A percentile compares a stretch with the other conserved stretches of the same genome.
Evolutionary conservation across 2,888 invertebrate genomes (phyloP).

Genomic region (Hylaea fasciaria): DNA sequence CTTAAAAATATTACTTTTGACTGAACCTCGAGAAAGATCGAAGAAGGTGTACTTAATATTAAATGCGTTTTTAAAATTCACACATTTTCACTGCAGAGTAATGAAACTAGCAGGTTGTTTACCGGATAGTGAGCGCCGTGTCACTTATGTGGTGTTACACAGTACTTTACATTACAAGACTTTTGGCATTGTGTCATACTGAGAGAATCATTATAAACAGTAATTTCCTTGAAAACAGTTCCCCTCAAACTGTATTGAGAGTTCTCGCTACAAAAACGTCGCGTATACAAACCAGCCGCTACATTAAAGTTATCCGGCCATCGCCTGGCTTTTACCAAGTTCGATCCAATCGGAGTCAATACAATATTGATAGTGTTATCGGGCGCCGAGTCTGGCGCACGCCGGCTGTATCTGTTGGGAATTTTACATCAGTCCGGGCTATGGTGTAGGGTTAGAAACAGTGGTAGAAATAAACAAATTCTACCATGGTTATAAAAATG

Average conservation of each 20-base stretch:
- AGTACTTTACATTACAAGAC: too few relatives aligned
- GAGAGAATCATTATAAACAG: too few relatives aligned
- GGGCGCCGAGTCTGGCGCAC: slow-evolving; percentile 21
- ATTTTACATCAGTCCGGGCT: slow-evolving; percentile 27
- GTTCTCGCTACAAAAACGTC: not conserved
- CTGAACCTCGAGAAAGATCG: too few relatives aligned
- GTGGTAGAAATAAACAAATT: slow-evolving; percentile 13
- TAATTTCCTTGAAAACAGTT: too few relatives aligned
- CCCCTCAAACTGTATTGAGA: not conserved
- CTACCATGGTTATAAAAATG: not conserved
- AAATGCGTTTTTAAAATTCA: too few relatives aligned
- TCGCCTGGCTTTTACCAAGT: slow-evolving; percentile 10
- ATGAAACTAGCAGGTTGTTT: too few relatives aligned
- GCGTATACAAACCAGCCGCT: not conserved
- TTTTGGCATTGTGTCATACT: too few relatives aligned
- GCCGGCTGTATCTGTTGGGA: slow-evolving; percentile 36
- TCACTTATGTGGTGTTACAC: too few relatives aligned
- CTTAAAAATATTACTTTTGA: too few relatives aligned
- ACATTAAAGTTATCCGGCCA: slow-evolving; percentile 4
- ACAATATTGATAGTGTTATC: slow-evolving; percentile 42
- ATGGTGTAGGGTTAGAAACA: not conserved
- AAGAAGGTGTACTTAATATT: too few relatives aligned
- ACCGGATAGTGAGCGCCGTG: too few relatives aligned
- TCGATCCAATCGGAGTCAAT: slow-evolving; percentile 25
- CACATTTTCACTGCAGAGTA: too few relatives aligned